Base-by-base conservation (phyloP, 2,113 vertebrate genomes). In the Takifugu flavidus region DNA sequence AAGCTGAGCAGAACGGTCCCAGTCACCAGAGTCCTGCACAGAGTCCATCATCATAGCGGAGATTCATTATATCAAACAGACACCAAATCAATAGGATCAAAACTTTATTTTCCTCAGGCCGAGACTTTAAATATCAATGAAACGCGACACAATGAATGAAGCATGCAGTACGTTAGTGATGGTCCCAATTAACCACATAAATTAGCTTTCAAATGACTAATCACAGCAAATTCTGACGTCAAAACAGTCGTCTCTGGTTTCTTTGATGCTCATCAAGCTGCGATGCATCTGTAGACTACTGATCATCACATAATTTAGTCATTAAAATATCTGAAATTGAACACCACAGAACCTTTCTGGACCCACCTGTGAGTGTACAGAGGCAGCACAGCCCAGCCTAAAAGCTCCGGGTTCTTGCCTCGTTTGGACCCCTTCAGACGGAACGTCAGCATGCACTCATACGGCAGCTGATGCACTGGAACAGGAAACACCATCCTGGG, bases 391-490 rank as follows among this genome's bases (percentile, higher is more conserved):
- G 89, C 87, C 90, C 90, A 91, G 34, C 75, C 55, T 43, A 91
- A 49, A 5, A 82, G 54, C 55, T 90, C 88, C 0, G 72, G 62
- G 28, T 0, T 58, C 69, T 75, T 90, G 4, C 86, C 86, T 66
- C 74, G 82, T 57, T 88, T 91, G 6, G 76, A 77, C 49, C 84
- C 89, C 62, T 75, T 72, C 10, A 91, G 84, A 25, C 53, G 68
- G 58, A 91, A 87, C 0, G 68, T 88, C 71, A 90, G 15, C 87
- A 91, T 89, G 75, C 65, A 65, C 50, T 91, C 89, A 45, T 88
- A 89, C 0, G 89, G 90, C 45, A 91, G 79, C 62, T 79, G 27
- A 27, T 73, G 83, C 0, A 90, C 62, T 3, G 25, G 78, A 26
- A 89, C 57, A 13, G 89, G 84, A 44, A 91, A 91, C 49, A 78